A percentile compares a stretch with the other conserved stretches of the same genome.
These are phyloP conservation scores for Sinocyclocheilus anophthalmus DNA, from an alignment of 2,113 vertebrate genomes.

Conservation along the genomic window DNA sequence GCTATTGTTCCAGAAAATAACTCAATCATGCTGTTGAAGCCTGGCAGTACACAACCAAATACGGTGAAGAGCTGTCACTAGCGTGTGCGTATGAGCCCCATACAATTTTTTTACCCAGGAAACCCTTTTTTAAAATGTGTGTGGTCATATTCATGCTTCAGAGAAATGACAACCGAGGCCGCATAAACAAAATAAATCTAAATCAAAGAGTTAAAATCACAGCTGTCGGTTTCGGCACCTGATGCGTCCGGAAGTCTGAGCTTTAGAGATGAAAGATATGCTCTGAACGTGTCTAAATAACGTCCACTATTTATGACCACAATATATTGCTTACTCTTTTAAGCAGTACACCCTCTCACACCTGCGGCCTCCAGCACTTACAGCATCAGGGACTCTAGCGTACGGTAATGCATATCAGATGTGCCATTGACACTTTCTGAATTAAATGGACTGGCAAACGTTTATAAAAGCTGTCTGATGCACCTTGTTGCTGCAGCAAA, in stretches of 20 bases:
- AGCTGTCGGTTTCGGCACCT: constrained; percentile 1
- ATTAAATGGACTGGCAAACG: background rate
- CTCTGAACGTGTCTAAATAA: constrained; percentile 25
- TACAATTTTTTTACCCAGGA: background rate
- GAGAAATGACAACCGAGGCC: constrained; percentile 17
- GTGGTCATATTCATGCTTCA: constrained; percentile 11
- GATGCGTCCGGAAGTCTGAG: constrained; percentile 12
- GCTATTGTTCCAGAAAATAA: no score
- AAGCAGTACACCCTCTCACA: constrained; percentile 39
- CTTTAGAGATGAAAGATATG: constrained; percentile 8
- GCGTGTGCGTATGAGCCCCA: no score
- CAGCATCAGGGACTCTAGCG: constrained; percentile 8
- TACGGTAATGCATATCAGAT: constrained; percentile 46
- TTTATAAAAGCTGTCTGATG: constrained; percentile 3
- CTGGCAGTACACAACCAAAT: no score
- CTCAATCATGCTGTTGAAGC: no score
- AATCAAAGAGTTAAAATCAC: constrained; percentile 7
- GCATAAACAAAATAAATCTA: constrained; percentile 15
- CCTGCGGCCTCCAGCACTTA: constrained; percentile 24
- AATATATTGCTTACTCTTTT: constrained; percentile 40
- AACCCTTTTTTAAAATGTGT: background rate
- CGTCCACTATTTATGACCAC: constrained; percentile 26
- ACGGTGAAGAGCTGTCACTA: no score
- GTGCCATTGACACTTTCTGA: constrained; percentile 2
- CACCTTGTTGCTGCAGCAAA: constrained; percentile 14